Base-by-base conservation (phyloP, 2,888 invertebrate genomes). In the Agonopterix subpropinquella region DNA sequence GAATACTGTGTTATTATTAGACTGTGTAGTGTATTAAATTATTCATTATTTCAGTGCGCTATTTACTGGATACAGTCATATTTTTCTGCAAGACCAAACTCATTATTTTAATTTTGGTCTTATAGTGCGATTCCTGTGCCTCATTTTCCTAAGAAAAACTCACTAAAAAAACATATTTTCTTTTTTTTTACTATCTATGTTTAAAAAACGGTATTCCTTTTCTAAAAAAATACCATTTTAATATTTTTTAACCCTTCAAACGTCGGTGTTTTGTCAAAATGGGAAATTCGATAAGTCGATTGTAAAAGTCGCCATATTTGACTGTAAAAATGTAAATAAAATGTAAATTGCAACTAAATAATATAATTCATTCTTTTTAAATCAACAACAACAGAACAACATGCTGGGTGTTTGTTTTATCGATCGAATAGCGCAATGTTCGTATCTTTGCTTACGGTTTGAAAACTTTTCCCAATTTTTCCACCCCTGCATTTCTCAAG, bases 1-100 rank as follows among this genome's bases (percentile, higher is more conserved):
- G 83, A 75, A 66, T 69, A 57, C 8, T 67, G 77, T 81, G 77
- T 77, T 81, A 75, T 80, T 79, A 75, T 70, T 75, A 74, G 65
- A 67, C 8, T 61, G 61, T 67, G 70, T 70, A 68, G 64, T 67
- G 64, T 61, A 18, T 56, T 52, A 54, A 62, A 64, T 69, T 62
- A 63, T 64, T 61, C 65, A 57, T 66, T 65, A 64, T 66, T 69
- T 73, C 39, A 44, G 41, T 50, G 47, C 47, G 41, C 15, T 43
- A 41, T 50, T 36, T 41, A 15, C 11, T 28, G 28, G 28, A 28
- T 28, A 28, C 28, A 7, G 28, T 28, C 5, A 7, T 28, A 28
- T 28, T 28, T 28, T 28, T 28, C 28, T 28, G 28, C 28, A 28
- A 28, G 28, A 28, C 28, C 28, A 7, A 28, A 28, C 5, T 28